These are phyloP conservation scores for Phoeniculus purpureus DNA, from an alignment of 2,797 vertebrate species.

Conservation along the genomic window DNA sequence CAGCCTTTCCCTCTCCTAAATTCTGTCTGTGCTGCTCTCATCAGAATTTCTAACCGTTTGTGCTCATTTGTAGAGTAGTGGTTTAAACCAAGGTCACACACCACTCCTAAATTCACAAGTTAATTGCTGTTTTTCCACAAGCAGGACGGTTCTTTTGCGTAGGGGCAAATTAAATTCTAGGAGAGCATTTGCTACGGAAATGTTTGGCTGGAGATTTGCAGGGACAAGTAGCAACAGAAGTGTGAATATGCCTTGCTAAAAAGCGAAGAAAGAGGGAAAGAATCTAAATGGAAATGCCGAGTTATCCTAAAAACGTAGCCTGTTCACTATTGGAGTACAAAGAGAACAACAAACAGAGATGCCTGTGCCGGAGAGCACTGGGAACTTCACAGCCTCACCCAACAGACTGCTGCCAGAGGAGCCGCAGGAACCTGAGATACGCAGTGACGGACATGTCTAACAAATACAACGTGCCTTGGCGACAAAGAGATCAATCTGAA, in stretches of 20 bases:
- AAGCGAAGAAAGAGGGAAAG: rapidly evolving
- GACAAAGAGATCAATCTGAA: slow-evolving; percentile 10
- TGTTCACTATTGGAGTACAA: background rate
- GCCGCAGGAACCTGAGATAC: rapidly evolving
- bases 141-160: rapidly evolving
- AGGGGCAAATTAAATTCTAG: background rate
- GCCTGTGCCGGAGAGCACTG: background rate
- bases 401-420: background rate
- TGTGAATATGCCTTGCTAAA: background rate
- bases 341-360: background rate
- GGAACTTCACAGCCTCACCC: background rate
- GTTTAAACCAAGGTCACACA: background rate
- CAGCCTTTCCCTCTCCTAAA: background rate
- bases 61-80: background rate
- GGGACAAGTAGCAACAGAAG: background rate
- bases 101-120: background rate
- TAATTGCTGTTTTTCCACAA: background rate
- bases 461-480: rapidly evolving
- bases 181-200: background rate
- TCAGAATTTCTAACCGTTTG: background rate
- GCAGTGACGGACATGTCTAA: background rate
- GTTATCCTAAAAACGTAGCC: background rate
- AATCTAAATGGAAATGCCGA: background rate
- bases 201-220: background rate
- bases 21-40: background rate